Percentiles rank a stretch among this genome's conserved stretches.
Evolutionary conservation across 2,888 invertebrate species (phyloP).

Genomic region (Hirtodrosophila alboralis): DNA sequence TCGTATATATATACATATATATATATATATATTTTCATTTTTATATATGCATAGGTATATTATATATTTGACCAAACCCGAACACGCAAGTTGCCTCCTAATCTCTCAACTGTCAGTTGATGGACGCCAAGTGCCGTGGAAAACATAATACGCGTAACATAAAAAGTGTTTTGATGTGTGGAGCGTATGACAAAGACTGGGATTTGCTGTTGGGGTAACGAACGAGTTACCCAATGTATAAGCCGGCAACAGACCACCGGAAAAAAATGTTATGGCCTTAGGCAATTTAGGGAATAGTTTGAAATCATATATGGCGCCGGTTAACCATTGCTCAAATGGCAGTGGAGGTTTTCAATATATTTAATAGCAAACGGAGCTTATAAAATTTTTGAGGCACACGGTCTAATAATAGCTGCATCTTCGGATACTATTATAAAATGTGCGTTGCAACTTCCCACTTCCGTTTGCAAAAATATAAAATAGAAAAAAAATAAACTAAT

Average conservation of each 20-base stretch:
- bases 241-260: conserved; percentile 4
- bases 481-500: too few species aligned
- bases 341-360: too few species aligned
- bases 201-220: conserved; percentile 38
- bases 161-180: conserved; percentile 74
- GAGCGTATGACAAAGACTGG: conserved; percentile 31
- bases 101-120: conserved; percentile 60
- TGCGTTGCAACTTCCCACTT: too few species aligned
- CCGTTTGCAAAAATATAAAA: too few species aligned
- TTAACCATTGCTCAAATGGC: conserved; percentile 30
- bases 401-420: too few species aligned
- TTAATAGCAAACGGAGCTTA: too few species aligned
- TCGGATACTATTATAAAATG: too few species aligned
- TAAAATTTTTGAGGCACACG: too few species aligned
- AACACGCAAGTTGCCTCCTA: conserved; percentile 32
- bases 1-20: conserved; percentile 6
- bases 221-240: conserved; percentile 31
- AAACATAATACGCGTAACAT: conserved; percentile 75
- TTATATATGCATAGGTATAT: conserved; percentile 27
- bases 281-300: conserved; percentile 44
- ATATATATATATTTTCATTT: conserved; percentile 24
- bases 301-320: conserved; percentile 28
- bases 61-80: conserved; percentile 55
- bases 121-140: conserved; percentile 73
- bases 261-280: conserved; percentile 56